A percentile compares a stretch with the other conserved stretches of the same genome.
phyloP scores from a whole-genome alignment of 2,113 vertebrate species.

The Tragulus kanchil region DNA sequence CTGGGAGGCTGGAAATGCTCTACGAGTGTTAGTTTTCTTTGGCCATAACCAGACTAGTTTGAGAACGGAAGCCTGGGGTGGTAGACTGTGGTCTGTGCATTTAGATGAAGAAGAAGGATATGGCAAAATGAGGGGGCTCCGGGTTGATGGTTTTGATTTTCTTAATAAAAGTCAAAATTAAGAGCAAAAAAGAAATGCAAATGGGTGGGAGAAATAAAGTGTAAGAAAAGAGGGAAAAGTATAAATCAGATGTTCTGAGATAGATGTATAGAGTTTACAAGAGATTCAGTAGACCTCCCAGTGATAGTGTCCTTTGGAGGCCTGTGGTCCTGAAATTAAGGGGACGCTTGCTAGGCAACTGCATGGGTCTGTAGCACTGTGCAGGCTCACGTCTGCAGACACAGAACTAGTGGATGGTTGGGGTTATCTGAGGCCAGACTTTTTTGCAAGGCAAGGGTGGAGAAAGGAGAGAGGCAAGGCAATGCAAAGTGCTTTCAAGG shows the following conservation, averaged over 20 bases:
- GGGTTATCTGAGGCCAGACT: not conserved
- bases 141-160: not conserved
- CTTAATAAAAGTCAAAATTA: not conserved
- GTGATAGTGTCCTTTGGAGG: not conserved
- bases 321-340: not conserved
- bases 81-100: not conserved
- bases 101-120: not conserved
- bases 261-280: not conserved
- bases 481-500: not conserved
- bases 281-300: not conserved
- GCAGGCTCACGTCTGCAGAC: fast-evolving
- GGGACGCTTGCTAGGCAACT: not conserved
- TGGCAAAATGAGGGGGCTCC: not conserved
- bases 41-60: not conserved
- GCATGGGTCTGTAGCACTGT: not conserved
- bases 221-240: not conserved
- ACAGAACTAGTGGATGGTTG: not conserved
- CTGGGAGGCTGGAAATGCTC: not conserved
- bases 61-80: not conserved
- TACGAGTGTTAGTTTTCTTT: not conserved
- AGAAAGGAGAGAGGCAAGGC: not conserved
- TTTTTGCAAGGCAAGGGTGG: not conserved
- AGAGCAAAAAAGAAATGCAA: not conserved
- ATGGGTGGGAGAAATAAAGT: not conserved
- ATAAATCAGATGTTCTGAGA: not conserved